A percentile compares a stretch with the other conserved stretches of the same genome.
phyloP scores from a whole-genome alignment of 2,888 invertebrate genomes.

The Mimas tiliae region DNA sequence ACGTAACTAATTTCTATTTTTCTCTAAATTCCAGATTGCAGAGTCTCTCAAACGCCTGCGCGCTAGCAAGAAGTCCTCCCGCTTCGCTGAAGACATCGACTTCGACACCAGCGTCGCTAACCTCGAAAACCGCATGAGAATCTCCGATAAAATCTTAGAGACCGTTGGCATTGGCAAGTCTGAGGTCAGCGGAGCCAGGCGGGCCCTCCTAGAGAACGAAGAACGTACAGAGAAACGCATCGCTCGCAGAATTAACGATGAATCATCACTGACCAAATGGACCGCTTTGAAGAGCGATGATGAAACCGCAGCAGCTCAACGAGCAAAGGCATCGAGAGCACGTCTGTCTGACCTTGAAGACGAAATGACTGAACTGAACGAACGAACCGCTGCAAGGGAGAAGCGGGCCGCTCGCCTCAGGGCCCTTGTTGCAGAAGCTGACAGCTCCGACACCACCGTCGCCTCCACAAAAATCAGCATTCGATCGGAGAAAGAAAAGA shows the following conservation, averaged over 20 bases:
- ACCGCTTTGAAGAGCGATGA: conserved; percentile 82
- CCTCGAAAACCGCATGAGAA: conserved; percentile 83
- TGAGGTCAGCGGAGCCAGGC: conserved; percentile 76
- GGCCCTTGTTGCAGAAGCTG: conserved; percentile 87
- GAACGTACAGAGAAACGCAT: conserved; percentile 79
- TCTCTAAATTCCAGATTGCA: conserved; percentile 79
- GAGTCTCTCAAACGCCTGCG: conserved; percentile 85
- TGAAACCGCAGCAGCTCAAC: conserved; percentile 84
- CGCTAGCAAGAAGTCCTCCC: conserved; percentile 85
- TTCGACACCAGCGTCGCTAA: conserved; percentile 85
- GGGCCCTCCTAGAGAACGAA: conserved; percentile 77
- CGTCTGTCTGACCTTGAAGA: conserved; percentile 89
- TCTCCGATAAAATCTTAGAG: conserved; percentile 87
- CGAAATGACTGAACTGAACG: conserved; percentile 89
- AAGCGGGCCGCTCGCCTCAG: conserved; percentile 88
- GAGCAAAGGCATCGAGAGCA: conserved; percentile 88
- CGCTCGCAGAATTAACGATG: conserved; percentile 72
- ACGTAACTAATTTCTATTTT: neutral
- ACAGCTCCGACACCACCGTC: conserved; percentile 65
- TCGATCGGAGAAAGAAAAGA: conserved; percentile 77
- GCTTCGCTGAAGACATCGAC: conserved; percentile 86
- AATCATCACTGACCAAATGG: conserved; percentile 86
- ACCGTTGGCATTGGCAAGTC: conserved; percentile 86
- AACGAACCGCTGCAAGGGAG: conserved; percentile 88
- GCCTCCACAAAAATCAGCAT: conserved; percentile 68